Percentiles rank a stretch among this genome's conserved stretches.
These are phyloP conservation scores for Ctenopoma kingsleyae DNA, from an alignment of 2,797 vertebrate species.

Conservation along the genomic window DNA sequence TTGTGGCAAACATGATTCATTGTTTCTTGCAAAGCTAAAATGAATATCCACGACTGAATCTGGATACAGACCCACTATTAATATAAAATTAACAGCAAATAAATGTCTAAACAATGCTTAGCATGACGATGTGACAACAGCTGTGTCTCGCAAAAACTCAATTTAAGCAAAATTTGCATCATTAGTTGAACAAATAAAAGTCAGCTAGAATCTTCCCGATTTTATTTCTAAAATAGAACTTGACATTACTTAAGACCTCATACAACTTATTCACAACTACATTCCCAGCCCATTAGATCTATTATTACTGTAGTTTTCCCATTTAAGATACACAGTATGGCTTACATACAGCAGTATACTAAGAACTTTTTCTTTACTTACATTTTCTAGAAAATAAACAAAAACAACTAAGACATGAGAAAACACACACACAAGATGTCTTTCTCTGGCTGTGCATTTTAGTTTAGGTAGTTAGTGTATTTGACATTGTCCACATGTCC, in stretches of 20 bases:
- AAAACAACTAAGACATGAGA: background rate
- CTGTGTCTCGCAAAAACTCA: background rate
- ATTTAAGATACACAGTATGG: background rate
- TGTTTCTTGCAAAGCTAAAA: background rate
- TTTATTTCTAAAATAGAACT: background rate
- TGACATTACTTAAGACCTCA: background rate
- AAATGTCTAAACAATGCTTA: background rate
- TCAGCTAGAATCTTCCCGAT: background rate
- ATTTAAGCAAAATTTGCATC: background rate
- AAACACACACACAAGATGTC: background rate
- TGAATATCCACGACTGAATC: background rate
- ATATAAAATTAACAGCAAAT: background rate
- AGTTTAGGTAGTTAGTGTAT: background rate
- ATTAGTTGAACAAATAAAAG: background rate
- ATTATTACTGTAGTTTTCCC: too few relatives aligned
- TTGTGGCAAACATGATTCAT: background rate
- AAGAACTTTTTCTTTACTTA: background rate
- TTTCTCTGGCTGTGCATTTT: background rate
- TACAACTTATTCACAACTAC: background rate
- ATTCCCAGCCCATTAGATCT: background rate
- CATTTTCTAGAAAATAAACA: background rate
- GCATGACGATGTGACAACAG: slow-evolving; percentile 1
- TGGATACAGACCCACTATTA: too few relatives aligned
- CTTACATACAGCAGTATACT: background rate
- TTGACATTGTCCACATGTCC: background rate